These are phyloP conservation scores for Helicoverpa armigera DNA, from an alignment of 1,140 invertebrate genomes.

Conservation along the genomic window DNA sequence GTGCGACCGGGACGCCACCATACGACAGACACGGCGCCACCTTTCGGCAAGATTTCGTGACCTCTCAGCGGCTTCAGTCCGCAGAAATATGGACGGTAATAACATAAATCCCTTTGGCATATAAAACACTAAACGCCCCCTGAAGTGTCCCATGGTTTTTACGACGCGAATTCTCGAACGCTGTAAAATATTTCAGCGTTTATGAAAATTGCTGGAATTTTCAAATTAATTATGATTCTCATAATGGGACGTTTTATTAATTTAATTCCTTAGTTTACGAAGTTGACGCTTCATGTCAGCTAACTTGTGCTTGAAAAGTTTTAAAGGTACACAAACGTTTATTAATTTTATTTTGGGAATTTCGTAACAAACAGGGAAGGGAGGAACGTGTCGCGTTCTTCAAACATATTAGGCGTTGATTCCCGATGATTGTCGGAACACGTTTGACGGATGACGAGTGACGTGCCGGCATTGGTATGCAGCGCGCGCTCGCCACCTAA, in stretches of 20 bases:
- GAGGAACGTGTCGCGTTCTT: not conserved
- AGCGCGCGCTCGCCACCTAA: conserved; percentile 39
- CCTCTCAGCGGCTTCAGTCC: conserved; percentile 83
- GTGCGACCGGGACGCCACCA: conserved; percentile 68
- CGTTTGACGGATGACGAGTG: conserved; percentile 49
- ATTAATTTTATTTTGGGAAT: not conserved
- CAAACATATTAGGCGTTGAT: conserved; percentile 44
- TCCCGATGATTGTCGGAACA: conserved; percentile 46
- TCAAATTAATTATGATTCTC: conserved; percentile 41
- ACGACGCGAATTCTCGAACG: conserved; percentile 57
- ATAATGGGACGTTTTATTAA: conserved; percentile 24
- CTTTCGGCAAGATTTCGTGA: conserved; percentile 83
- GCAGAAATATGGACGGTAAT: conserved; percentile 87
- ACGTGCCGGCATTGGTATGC: conserved; percentile 57
- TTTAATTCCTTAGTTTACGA: conserved; percentile 11
- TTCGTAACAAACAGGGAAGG: not conserved
- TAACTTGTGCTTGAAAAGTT: not conserved
- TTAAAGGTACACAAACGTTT: too few species aligned
- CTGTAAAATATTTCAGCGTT: conserved; percentile 64
- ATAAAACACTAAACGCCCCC: conserved; percentile 87
- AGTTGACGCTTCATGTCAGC: not conserved
- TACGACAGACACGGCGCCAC: conserved; percentile 58
- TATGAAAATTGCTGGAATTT: conserved; percentile 62
- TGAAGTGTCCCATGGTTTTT: conserved; percentile 74
- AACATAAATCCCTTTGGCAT: conserved; percentile 87